Evolutionary conservation across 2,113 vertebrate genomes (phyloP).

Genomic region (Garra rufa): DNA sequence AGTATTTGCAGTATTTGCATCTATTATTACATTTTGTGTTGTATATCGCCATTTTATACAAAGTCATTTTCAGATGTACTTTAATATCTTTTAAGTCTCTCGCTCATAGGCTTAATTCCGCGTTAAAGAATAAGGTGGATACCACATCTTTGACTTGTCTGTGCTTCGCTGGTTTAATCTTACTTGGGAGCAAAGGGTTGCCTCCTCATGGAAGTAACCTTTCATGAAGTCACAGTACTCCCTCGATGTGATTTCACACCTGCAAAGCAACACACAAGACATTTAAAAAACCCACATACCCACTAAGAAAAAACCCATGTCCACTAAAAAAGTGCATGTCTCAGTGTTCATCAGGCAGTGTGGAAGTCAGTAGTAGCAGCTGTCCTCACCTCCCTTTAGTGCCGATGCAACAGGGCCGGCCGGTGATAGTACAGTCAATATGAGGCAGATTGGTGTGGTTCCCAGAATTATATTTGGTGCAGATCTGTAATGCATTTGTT

Average conservation of each 20-base stretch:
- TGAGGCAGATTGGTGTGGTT: constrained; percentile 97
- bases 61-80: not conserved
- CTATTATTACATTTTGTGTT: not conserved
- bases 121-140: too few relatives aligned
- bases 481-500: constrained; percentile 79
- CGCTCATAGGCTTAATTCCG: too few relatives aligned
- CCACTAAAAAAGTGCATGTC: not conserved
- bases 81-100: too few relatives aligned
- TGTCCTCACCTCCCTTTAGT: constrained; percentile 93
- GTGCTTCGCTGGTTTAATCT: not conserved
- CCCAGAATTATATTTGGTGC: constrained; percentile 92
- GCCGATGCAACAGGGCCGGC: constrained; percentile 96
- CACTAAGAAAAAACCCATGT: not conserved
- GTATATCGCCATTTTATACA: not conserved
- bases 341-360: constrained; percentile 1
- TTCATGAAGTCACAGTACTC: constrained; percentile 99
- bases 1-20: not conserved
- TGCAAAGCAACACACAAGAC: constrained; percentile 61
- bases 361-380: not conserved
- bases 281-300: not conserved
- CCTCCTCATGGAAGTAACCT: constrained; percentile 97
- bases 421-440: constrained; percentile 95
- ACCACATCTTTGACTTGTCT: not conserved
- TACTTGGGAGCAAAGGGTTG: constrained; percentile 97
- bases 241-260: constrained; percentile 98